Percentiles rank a stretch among this genome's conserved stretches.
phyloP scores from a whole-genome alignment of 2,113 vertebrate species.

The Erinaceus europaeus region DNA sequence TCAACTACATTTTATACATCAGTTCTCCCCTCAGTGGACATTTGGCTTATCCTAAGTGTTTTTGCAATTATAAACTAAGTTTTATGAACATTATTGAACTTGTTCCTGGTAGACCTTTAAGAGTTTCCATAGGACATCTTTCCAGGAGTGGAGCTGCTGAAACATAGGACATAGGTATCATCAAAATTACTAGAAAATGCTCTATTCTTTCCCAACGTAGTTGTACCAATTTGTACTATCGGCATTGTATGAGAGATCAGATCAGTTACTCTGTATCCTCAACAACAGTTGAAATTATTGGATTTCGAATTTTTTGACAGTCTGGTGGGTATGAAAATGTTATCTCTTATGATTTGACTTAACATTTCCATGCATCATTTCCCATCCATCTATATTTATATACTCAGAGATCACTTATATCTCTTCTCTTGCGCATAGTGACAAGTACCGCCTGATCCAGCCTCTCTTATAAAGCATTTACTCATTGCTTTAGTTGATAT shows the following conservation, averaged over 20 bases:
- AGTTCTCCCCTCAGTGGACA: not conserved
- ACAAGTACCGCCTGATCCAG: not conserved
- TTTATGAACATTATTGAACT: not conserved
- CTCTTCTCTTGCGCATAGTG: not conserved
- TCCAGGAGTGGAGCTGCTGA: conserved; percentile 27
- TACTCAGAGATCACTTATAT: not conserved
- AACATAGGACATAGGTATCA: not conserved
- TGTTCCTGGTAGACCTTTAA: conserved; percentile 21
- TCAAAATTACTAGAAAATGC: conserved; percentile 36
- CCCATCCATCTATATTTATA: not conserved
- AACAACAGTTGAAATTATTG: conserved; percentile 20
- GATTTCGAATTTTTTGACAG: conserved; percentile 53
- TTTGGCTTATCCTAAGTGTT: not conserved
- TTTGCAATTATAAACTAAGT: conserved; percentile 18
- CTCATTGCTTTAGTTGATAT: too few relatives aligned
- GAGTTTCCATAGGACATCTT: conserved; percentile 12
- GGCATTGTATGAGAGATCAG: not conserved
- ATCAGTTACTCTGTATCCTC: not conserved
- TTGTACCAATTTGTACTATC: conserved; percentile 30
- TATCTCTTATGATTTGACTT: not conserved
- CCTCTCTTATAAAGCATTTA: too few relatives aligned
- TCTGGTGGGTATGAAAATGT: conserved; percentile 64
- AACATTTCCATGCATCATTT: not conserved
- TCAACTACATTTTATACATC: not conserved
- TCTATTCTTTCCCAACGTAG: conserved; percentile 35